A percentile compares a stretch with the other conserved stretches of the same genome.
Conservation (phyloP, 2,113 vertebrate genomes). For the Tetraodon nigroviridis region DNA sequence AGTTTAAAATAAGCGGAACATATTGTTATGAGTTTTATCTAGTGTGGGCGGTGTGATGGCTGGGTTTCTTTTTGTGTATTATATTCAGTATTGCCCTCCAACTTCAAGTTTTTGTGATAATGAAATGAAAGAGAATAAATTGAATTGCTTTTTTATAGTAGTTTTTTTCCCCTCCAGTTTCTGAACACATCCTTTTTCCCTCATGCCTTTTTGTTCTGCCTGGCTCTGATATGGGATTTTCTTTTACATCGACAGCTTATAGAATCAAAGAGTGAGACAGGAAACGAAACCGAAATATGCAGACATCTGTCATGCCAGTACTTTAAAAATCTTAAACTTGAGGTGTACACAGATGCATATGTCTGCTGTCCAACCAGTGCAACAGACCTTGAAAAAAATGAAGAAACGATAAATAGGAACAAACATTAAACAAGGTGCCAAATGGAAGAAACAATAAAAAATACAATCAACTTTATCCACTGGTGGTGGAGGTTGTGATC, state of each 20-base stretch:
- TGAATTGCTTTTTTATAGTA: conserved; percentile 24
- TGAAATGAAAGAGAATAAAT: conserved; percentile 23
- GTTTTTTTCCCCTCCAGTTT: conserved; percentile 32
- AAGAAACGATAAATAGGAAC: no score
- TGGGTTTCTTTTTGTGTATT: background rate
- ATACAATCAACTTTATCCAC: background rate
- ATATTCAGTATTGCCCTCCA: conserved; percentile 6
- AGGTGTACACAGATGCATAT: conserved; percentile 26
- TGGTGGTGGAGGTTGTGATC: background rate
- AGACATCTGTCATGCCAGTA: conserved; percentile 43
- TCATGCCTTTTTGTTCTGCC: conserved; percentile 22
- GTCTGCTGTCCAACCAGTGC: conserved; percentile 27
- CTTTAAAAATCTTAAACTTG: conserved; percentile 22
- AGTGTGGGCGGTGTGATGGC: background rate
- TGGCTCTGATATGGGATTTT: conserved; percentile 35
- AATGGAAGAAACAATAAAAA: background rate
- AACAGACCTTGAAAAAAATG: conserved; percentile 24
- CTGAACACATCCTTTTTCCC: conserved; percentile 31
- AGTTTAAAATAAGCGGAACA: conserved; percentile 39
- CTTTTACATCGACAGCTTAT: conserved; percentile 30
- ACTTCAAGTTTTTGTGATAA: conserved; percentile 9
- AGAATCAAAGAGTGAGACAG: conserved; percentile 31
- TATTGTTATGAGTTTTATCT: conserved; percentile 31
- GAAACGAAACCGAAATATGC: conserved; percentile 22
- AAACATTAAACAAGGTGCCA: background rate